phyloP scores from a whole-genome alignment of 1,140 invertebrate genomes.

The Heterodera schachtii region DNA sequence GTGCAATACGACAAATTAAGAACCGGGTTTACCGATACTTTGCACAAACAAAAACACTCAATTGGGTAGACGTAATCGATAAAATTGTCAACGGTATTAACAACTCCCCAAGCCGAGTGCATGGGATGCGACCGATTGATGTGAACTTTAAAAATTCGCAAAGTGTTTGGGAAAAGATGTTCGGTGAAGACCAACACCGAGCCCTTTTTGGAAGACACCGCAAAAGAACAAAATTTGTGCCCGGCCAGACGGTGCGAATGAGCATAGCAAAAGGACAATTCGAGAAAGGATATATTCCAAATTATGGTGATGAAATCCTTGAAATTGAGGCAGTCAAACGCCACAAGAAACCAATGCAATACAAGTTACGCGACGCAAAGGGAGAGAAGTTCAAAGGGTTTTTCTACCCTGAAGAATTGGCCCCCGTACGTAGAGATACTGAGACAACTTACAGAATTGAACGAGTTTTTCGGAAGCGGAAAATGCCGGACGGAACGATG shows the following conservation, averaged over 20 bases:
- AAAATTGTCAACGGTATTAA: constrained; percentile 17
- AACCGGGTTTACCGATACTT: constrained; percentile 8
- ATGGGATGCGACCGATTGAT: constrained; percentile 25
- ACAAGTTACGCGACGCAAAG: constrained; percentile 8
- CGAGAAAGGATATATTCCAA: constrained; percentile 26
- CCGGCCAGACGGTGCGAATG: constrained; percentile 9
- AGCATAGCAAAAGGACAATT: constrained; percentile 19
- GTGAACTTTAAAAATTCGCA: constrained; percentile 11
- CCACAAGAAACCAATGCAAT: constrained; percentile 11
- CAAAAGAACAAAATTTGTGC: not conserved
- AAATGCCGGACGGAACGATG: not conserved
- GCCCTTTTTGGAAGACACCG: not conserved
- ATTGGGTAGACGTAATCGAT: constrained; percentile 24
- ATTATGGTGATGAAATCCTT: constrained; percentile 22
- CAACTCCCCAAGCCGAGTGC: constrained; percentile 4
- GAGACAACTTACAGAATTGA: constrained; percentile 13
- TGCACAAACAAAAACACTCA: not conserved
- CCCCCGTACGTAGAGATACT: constrained; percentile 2
- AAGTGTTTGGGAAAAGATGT: constrained; percentile 7
- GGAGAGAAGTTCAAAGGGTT: constrained; percentile 6
- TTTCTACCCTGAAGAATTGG: constrained; percentile 1
- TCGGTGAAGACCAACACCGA: not conserved
- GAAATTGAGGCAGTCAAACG: not conserved
- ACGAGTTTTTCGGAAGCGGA: constrained; percentile 2
- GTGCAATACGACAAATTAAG: constrained; percentile 19